These are phyloP conservation scores for Thunnus maccoyii DNA, from an alignment of 2,113 vertebrate species.

Conservation along the genomic window DNA sequence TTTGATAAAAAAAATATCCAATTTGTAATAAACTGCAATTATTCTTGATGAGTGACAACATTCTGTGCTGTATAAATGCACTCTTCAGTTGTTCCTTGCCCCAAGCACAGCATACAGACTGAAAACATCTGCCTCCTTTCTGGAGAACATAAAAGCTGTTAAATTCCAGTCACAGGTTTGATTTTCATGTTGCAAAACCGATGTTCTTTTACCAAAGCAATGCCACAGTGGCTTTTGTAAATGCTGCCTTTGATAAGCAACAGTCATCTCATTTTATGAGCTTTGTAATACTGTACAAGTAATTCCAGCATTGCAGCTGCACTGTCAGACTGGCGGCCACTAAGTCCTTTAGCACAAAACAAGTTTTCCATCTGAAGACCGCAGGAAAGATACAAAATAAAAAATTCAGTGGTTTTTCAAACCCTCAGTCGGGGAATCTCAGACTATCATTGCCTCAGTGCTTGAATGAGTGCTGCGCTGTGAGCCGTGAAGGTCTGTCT, in stretches of 20 bases:
- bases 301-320: not conserved
- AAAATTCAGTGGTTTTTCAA: conserved; percentile 22
- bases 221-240: not conserved
- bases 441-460: conserved; percentile 28
- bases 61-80: not conserved
- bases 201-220: too few species aligned
- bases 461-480: conserved; percentile 37
- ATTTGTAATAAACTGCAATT: too few species aligned
- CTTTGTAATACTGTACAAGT: not conserved
- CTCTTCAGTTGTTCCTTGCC: too few species aligned
- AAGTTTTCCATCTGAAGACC: conserved; percentile 27
- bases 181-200: not conserved
- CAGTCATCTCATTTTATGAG: not conserved
- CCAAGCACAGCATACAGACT: too few species aligned
- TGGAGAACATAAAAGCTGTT: not conserved
- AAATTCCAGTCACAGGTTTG: not conserved
- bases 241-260: too few species aligned
- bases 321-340: not conserved
- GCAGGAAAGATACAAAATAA: conserved; percentile 3
- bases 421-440: conserved; percentile 29
- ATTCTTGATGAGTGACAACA: not conserved
- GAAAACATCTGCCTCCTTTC: not conserved
- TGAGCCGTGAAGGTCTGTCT: conserved; percentile 65
- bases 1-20: too few species aligned
- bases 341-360: conserved; percentile 17